Conservation (phyloP, 2,797 vertebrate genomes). For the Anniella stebbinsi region DNA sequence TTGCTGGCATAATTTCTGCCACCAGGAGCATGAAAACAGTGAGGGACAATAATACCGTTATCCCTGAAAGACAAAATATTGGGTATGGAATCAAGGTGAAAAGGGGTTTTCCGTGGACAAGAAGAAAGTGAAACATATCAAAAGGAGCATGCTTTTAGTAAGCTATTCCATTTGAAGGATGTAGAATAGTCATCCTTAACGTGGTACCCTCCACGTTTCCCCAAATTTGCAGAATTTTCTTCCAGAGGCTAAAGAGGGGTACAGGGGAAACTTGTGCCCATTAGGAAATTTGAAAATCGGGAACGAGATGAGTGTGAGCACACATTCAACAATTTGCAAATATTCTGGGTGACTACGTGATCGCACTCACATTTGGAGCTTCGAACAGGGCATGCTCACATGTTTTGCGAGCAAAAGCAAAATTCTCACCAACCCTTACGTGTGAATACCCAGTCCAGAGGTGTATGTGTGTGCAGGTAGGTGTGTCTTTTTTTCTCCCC, state of each 20-base stretch:
- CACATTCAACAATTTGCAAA: no score
- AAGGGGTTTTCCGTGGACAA: background rate
- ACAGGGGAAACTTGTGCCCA: no score
- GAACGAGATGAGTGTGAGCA: no score
- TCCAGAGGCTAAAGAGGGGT: no score
- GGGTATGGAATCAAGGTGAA: background rate
- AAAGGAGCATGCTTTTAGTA: background rate
- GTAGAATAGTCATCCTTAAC: no score
- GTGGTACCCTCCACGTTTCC: no score
- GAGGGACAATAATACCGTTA: constrained; percentile 93
- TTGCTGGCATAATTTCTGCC: constrained; percentile 96
- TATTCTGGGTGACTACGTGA: no score
- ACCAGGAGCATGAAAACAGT: constrained; percentile 97
- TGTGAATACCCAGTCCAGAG: background rate
- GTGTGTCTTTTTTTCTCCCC: background rate
- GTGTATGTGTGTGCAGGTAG: background rate
- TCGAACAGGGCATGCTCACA: no score
- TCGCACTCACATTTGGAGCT: no score
- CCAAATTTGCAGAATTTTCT: no score
- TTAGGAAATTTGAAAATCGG: no score
- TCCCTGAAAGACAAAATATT: constrained; percentile 83
- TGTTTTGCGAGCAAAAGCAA: no score
- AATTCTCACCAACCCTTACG: background rate
- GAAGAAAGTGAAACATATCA: background rate
- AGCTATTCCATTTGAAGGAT: background rate